Percentiles rank a stretch among this genome's conserved stretches.
phyloP scores from a whole-genome alignment of 2,113 vertebrate species.

The Sylvilagus bachmani region DNA sequence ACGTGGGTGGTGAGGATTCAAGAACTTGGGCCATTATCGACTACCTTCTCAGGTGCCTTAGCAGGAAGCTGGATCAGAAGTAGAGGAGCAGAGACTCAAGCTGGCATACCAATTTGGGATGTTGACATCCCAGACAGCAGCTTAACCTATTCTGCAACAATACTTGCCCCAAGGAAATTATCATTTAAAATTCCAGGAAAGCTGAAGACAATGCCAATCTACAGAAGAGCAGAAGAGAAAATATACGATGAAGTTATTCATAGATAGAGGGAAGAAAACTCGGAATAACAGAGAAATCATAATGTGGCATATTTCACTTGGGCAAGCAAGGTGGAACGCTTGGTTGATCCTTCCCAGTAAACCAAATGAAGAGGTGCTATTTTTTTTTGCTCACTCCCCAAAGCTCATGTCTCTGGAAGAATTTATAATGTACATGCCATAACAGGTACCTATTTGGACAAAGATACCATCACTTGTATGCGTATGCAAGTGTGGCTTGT shows the following conservation, averaged over 20 bases:
- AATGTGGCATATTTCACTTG: not conserved
- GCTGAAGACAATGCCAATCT: not conserved
- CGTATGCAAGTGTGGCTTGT: not conserved
- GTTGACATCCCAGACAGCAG: too few relatives aligned
- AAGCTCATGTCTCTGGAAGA: not conserved
- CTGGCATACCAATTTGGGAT: too few relatives aligned
- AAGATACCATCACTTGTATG: constrained; percentile 12
- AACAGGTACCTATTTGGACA: constrained; percentile 24
- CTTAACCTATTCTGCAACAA: too few relatives aligned
- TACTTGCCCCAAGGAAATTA: not conserved
- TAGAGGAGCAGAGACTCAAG: too few relatives aligned
- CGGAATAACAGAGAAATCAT: not conserved
- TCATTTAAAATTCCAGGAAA: constrained; percentile 29
- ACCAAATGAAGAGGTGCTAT: not conserved
- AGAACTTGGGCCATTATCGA: too few relatives aligned
- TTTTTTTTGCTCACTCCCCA: not conserved
- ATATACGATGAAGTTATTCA: not conserved
- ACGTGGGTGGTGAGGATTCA: too few relatives aligned
- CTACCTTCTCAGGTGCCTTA: too few relatives aligned
- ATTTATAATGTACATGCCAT: constrained; percentile 5
- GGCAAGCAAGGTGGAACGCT: not conserved
- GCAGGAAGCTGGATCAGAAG: too few relatives aligned
- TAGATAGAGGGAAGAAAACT: not conserved
- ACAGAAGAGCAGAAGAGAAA: constrained; percentile 32
- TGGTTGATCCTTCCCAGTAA: not conserved